phyloP scores from a whole-genome alignment of 2,113 vertebrate genomes.

The Procavia capensis region DNA sequence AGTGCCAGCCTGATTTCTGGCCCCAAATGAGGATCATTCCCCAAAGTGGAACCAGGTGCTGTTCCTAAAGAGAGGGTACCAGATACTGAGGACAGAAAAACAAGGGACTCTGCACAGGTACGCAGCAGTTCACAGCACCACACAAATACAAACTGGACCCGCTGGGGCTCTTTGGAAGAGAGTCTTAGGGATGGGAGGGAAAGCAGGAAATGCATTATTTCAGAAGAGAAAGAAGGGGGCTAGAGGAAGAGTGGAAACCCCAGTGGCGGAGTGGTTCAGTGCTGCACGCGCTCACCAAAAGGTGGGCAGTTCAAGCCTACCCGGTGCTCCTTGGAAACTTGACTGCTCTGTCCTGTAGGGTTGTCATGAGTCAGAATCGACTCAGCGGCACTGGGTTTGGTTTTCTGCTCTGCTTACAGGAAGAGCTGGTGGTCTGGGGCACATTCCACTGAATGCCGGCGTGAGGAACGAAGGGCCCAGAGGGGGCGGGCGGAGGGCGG shows the following conservation, averaged over 20 bases:
- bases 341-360: too few relatives aligned
- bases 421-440: neutral
- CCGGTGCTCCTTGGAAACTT: too few relatives aligned
- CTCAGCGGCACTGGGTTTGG: too few relatives aligned
- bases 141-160: neutral
- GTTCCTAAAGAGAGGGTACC: neutral
- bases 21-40: neutral
- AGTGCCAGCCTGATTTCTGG: neutral
- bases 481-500: neutral
- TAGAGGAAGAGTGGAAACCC: neutral
- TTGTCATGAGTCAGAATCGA: too few relatives aligned
- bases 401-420: too few relatives aligned
- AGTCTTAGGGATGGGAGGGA: neutral
- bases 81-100: neutral
- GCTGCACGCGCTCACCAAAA: too few relatives aligned
- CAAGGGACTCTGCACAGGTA: neutral
- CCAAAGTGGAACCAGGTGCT: neutral
- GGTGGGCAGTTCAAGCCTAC: too few relatives aligned
- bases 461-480: neutral
- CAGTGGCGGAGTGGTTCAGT: too few relatives aligned
- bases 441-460: neutral
- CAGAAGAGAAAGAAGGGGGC: neutral
- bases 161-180: neutral
- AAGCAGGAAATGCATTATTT: neutral
- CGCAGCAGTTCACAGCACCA: neutral